Base-by-base conservation (phyloP, 2,797 vertebrate species). In the Carapus acus region DNA sequence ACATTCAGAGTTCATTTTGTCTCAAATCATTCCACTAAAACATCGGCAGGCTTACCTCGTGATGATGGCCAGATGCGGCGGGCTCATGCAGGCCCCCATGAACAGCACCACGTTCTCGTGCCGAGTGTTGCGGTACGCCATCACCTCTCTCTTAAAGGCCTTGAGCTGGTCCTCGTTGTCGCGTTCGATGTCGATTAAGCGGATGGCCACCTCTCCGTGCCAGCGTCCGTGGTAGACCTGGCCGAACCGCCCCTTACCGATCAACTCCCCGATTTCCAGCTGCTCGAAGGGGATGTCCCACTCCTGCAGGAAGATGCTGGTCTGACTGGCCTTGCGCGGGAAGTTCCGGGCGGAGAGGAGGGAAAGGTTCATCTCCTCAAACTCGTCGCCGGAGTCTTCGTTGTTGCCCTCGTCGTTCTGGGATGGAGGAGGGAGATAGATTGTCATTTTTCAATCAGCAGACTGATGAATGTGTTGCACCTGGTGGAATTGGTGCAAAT, bases 281-380 rank as follows among this genome's bases (percentile, higher is more conserved):
- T 99, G 96, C 85, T 98, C 96, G 0, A 98, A 93, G 5, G 96
- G 96, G 79, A 99, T 97, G 88, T 99, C 96, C 96, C 96, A 99
- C 81, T 99, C 96, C 85, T 99, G 96, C 49, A 99, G 90, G 80
- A 98, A 99, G 85, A 99, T 98, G 88, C 94, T 98, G 76, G 96
- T 99, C 89, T 99, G 96, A 83, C 96, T 99, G 80, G 91, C 92
- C 80, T 99, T 99, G 69, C 96, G 94, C 0, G 95, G 96, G 80
- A 99, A 98, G 85, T 94, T 98, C 52, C 96, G 92, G 0, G 94
- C 91, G 0, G 93, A 98, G 41, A 99, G 90, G 7, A 98, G 90
- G 0, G 94, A 96, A 60, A 97, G 87, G 83, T 98, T 97, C 94
- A 99, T 97, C 86, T 99, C 96, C 81, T 99, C 96, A 0, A 99